Percentiles rank a stretch among this genome's conserved stretches.
These are phyloP conservation scores for Choloepus hoffmanni DNA, from an alignment of 2,113 vertebrate species.

Conservation along the genomic window DNA sequence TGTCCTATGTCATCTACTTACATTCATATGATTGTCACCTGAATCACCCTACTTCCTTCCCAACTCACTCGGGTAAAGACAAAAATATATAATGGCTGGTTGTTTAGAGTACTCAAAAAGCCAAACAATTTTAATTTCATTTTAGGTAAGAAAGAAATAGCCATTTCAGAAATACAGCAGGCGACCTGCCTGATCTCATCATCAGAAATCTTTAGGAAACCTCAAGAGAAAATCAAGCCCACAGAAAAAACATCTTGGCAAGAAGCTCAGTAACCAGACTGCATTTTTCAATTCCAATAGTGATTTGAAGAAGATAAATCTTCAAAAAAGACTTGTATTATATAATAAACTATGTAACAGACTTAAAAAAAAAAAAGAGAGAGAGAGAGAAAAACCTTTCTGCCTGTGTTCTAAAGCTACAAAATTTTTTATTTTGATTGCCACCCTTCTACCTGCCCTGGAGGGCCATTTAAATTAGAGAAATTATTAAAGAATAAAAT, in stretches of 20 bases:
- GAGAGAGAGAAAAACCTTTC: constrained; percentile 18
- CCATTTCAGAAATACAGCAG: constrained; percentile 22
- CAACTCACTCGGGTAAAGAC: not conserved
- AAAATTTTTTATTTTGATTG: constrained; percentile 46
- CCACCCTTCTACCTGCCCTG: constrained; percentile 33
- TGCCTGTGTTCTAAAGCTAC: constrained; percentile 50
- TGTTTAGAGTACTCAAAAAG: not conserved
- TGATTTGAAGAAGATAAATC: constrained; percentile 54
- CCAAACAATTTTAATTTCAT: not conserved
- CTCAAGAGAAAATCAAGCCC: constrained; percentile 46
- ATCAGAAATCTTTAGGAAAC: constrained; percentile 49
- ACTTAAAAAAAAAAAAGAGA: no score
- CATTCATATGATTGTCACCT: constrained; percentile 39
- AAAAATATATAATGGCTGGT: constrained; percentile 4
- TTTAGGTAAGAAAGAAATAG: constrained; percentile 22
- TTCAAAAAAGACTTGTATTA: constrained; percentile 44
- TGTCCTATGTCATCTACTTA: not conserved
- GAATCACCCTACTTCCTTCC: not conserved
- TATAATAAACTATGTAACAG: constrained; percentile 41
- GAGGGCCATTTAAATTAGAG: constrained; percentile 60
- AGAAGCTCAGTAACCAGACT: constrained; percentile 30
- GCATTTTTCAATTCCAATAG: constrained; percentile 13
- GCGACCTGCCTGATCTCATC: not conserved
- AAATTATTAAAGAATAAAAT: constrained; percentile 55
- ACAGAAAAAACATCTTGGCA: constrained; percentile 14